Conservation (phyloP, 2,888 invertebrate genomes). For the Oscheius sp. region DNA sequence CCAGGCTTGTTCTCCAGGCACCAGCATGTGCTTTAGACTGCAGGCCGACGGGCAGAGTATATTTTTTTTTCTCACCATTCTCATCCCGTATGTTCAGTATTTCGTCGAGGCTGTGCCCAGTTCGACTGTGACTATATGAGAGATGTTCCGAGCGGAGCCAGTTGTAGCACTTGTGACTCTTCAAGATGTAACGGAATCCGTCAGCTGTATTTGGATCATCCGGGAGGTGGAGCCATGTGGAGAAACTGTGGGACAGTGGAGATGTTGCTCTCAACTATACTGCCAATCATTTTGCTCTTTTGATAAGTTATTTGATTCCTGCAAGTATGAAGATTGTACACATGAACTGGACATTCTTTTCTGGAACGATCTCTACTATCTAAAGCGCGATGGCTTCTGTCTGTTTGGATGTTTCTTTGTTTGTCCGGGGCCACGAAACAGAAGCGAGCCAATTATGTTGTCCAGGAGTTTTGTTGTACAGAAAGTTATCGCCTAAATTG, state of each 20-base stretch:
- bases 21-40: constrained; percentile 1
- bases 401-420: no score
- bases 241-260: not conserved
- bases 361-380: no score
- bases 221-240: constrained; percentile 8
- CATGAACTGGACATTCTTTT: no score
- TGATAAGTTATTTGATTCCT: no score
- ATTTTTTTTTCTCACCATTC: not conserved
- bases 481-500: no score
- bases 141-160: constrained; percentile 11
- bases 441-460: no score
- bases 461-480: no score
- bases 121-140: constrained; percentile 17
- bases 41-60: constrained; percentile 4
- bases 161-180: constrained; percentile 22
- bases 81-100: not conserved
- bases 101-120: constrained; percentile 28
- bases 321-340: no score
- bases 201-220: not conserved
- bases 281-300: not conserved
- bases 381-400: no score
- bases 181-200: constrained; percentile 21
- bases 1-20: constrained; percentile 6
- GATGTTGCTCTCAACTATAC: not conserved
- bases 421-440: no score